Base-by-base conservation (phyloP, 2,888 invertebrate species). In the Mesorhabditis sp. region DNA sequence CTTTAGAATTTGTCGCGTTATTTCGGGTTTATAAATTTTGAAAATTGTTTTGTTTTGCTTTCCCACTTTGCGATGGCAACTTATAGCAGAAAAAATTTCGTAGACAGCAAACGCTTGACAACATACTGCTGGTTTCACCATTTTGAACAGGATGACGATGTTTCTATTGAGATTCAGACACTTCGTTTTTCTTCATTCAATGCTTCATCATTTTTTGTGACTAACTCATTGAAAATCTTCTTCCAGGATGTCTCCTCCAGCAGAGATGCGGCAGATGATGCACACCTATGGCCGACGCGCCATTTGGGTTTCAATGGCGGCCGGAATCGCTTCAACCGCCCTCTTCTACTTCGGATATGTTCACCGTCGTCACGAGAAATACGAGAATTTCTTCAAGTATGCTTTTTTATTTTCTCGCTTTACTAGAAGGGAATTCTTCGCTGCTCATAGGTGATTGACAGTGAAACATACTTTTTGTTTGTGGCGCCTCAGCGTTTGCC, bases 381-480 rank as follows among this genome's bases (percentile, higher is more conserved):
- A 82, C 77, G 82, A 82, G 70, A 73, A 77, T 62, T 82, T 77
- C 76, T 82, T 81, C 77, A 77, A 74, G 80, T 80, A 45, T 74
- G 79, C 64, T 50, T n/a, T 50, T 50, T 50, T 50, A 50, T 50
- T 50, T 50, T 50, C 58, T 50, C 7, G n/a, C 58, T n/a, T 13
- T 50, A 2, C 10, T 13, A 50, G n/a, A 13, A 50, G 58, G n/a
- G n/a, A 50, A n/a, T n/a, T 50, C n/a, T 50, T 50, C 58, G 2
- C n/a, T 10, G 58, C 58, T n/a, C 58, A 50, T 13, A 50, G n/a
- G n/a, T 50, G 58, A n/a, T 50, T 50, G 58, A 50, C 28, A 28
- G 28, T 28, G 28, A 28, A 28, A 28, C 2, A 28, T 28, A 28
- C 1, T 28, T 28, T 28, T 28, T 28, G 28, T 28, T 28, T 28